These are phyloP conservation scores for Hippopotamyrus pictus DNA, from an alignment of 2,797 vertebrate species.

Conservation along the genomic window DNA sequence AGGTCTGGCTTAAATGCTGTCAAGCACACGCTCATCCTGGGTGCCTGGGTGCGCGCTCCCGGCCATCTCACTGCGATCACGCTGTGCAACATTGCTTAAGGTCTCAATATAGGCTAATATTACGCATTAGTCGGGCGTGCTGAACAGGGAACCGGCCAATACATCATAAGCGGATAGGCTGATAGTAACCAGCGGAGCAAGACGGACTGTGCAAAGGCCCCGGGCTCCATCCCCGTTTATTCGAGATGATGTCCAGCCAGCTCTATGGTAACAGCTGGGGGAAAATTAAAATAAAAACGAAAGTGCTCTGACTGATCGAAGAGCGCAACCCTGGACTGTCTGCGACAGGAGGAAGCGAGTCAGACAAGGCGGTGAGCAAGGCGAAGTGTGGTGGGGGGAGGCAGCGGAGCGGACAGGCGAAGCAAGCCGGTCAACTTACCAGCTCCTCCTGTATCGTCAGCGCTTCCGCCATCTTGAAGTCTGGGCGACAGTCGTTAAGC, in stretches of 20 bases:
- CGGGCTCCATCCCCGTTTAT: background rate
- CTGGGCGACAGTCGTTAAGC: conserved; percentile 66
- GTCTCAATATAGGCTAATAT: background rate
- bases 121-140: background rate
- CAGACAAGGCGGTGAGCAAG: background rate
- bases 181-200: background rate
- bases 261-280: background rate
- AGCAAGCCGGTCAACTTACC: conserved; percentile 52
- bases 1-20: background rate
- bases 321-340: background rate
- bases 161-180: background rate
- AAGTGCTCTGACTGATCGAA: background rate
- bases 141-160: background rate
- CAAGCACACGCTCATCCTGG: background rate
- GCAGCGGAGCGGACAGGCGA: background rate
- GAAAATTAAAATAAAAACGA: background rate
- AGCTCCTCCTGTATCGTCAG: conserved; percentile 76
- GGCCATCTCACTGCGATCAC: background rate
- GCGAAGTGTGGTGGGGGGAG: background rate
- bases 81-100: background rate
- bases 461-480: conserved; percentile 82
- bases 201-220: background rate
- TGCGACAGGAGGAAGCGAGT: background rate
- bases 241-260: background rate
- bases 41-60: background rate